These are phyloP conservation scores for Dryadula phaetusa DNA, from an alignment of 2,888 invertebrate genomes.

Conservation along the genomic window DNA sequence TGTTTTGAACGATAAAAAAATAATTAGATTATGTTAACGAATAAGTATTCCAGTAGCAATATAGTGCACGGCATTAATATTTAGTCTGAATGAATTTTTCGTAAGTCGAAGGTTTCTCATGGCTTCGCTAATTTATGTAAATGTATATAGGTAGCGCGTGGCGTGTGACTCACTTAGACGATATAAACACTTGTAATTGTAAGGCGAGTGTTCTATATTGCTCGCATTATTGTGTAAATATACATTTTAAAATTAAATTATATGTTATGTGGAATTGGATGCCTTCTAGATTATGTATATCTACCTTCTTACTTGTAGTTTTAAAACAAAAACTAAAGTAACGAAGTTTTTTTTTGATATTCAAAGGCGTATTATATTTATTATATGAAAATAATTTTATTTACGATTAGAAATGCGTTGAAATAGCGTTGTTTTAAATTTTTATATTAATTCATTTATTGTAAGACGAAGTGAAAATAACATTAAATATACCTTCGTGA, in stretches of 20 bases:
- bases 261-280: not conserved
- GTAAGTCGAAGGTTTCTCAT: not conserved
- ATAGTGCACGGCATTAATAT: not conserved
- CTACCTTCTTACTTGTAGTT: no score
- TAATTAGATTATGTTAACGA: no score
- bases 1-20: no score
- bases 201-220: not conserved
- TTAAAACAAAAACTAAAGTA: no score
- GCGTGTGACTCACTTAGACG: constrained; percentile 30
- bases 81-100: constrained; percentile 3
- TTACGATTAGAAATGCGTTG: no score
- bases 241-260: not conserved
- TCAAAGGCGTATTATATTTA: no score
- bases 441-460: no score
- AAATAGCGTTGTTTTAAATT: no score
- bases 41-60: not conserved
- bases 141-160: constrained; percentile 26
- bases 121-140: constrained; percentile 25
- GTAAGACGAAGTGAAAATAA: no score
- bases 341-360: no score
- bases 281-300: not conserved
- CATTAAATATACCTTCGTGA: no score
- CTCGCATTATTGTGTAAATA: not conserved
- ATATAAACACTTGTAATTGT: constrained; percentile 6
- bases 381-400: no score